Base-by-base conservation (phyloP, 2,113 vertebrate genomes). In the Conger conger region DNA sequence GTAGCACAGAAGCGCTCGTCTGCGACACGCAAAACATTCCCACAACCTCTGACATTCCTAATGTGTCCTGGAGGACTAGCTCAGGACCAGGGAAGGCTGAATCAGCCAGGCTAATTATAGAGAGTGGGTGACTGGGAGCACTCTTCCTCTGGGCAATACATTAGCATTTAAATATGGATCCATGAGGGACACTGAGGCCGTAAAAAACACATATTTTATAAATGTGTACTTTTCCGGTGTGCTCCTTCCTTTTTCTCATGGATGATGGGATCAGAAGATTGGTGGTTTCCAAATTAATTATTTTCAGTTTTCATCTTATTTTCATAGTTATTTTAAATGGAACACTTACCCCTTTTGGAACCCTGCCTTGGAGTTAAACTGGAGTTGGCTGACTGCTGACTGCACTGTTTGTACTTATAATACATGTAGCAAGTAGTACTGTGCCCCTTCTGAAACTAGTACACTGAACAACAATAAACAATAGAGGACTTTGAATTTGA, bases 21-120 rank as follows among this genome's bases (percentile, higher is more conserved):
- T 18, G 18, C 13, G 37, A 16, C 68, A 35, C 78, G 27, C 17
- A 42, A 82, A 54, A 33, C 35, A 40, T 87, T 84, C 82, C 77
- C 78, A 78, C 53, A 82, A 33, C 82, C 82, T 42, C 20, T 33
- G 73, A 50, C n/a, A 38, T 85, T 45, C 63, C 68, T 13, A 27
- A 30, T 37, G 78, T 82, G 54, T 77, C 53, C 45, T 40, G 18
- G 68, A 77, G 42, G 13, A 85, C 73, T 17, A 57, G 82, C 85
- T 68, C 53, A 86, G 84, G 79, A 84, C 78, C 68, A 23, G 11
- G 53, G 45, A 63, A 35, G 76, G 81, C 82, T 84, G 63, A 40
- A 23, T 73, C 53, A 38, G 63, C 37, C 16, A 63, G 40, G 54
- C 40, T 82, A 63, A 83, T 83, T 57, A 54, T 33, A 79, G 77